phyloP scores from a whole-genome alignment of 2,797 vertebrate genomes.

The Chelidonichthys spinosus region DNA sequence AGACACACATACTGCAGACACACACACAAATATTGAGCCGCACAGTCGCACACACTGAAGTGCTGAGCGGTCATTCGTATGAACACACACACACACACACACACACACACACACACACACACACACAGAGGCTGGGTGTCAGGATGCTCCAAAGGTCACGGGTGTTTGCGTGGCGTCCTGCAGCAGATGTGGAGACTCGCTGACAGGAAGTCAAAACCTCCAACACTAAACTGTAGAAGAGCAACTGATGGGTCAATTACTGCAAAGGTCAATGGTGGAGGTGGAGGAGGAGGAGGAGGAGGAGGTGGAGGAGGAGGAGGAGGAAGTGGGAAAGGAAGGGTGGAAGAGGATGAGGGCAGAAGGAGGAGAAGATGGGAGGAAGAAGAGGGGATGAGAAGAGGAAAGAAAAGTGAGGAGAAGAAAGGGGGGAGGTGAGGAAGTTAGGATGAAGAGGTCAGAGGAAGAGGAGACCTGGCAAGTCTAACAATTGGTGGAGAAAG shows the following conservation, averaged over 20 bases:
- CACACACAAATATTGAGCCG: constrained; percentile 1
- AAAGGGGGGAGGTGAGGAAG: no score
- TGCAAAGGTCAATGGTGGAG: constrained; percentile 82
- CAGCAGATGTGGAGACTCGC: constrained; percentile 87
- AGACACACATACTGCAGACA: constrained; percentile 32
- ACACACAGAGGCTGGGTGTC: constrained; percentile 62
- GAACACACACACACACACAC: constrained; percentile 14
- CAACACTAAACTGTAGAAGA: constrained; percentile 82
- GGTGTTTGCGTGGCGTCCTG: constrained; percentile 86
- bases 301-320: background rate
- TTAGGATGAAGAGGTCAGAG: background rate
- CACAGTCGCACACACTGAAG: constrained; percentile 28
- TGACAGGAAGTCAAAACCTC: constrained; percentile 84
- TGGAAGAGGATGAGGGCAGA: background rate
- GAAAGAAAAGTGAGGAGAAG: background rate
- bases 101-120: constrained; percentile 9
- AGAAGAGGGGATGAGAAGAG: background rate
- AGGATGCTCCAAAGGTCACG: constrained; percentile 86
- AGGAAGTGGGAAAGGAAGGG: background rate
- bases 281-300: constrained; percentile 15
- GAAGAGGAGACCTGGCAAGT: no score
- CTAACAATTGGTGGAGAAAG: no score
- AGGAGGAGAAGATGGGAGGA: no score
- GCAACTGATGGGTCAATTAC: constrained; percentile 89
- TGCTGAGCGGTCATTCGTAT: constrained; percentile 35